phyloP scores from a whole-genome alignment of 2,797 vertebrate genomes.

The Nasua narica region DNA sequence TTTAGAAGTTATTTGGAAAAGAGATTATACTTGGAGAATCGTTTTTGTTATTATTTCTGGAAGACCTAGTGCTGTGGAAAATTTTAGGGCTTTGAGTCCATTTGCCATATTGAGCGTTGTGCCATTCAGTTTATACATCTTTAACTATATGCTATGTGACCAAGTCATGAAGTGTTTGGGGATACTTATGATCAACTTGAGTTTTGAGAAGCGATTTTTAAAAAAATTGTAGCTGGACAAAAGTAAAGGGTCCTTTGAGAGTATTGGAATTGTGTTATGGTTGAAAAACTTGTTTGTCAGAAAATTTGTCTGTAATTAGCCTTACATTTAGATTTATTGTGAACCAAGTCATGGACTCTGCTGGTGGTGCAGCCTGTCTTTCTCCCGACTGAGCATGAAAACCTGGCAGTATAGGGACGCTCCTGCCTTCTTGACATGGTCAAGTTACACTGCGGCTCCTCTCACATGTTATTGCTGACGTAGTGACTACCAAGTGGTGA shows the following conservation, averaged over 20 bases:
- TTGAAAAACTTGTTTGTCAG: not conserved
- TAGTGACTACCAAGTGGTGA: not conserved
- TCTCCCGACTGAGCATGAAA: not conserved
- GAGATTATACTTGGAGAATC: not conserved
- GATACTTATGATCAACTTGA: not conserved
- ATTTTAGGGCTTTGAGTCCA: not conserved
- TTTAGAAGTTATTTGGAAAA: constrained; percentile 29
- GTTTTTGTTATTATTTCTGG: constrained; percentile 28
- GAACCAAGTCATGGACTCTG: not conserved
- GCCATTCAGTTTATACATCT: not conserved
- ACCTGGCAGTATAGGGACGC: not conserved
- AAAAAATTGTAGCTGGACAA: not conserved
- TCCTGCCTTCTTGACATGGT: not conserved
- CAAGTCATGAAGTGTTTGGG: not conserved
- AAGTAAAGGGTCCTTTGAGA: constrained; percentile 17
- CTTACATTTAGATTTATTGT: not conserved
- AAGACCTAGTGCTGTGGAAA: not conserved
- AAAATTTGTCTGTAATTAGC: constrained; percentile 27
- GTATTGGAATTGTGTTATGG: constrained; percentile 17
- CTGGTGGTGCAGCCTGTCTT: not conserved
- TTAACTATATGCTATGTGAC: not conserved
- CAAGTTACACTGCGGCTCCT: not conserved
- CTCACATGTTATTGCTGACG: not conserved
- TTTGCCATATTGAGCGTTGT: not conserved
- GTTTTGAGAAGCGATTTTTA: not conserved